A percentile compares a stretch with the other conserved stretches of the same genome.
Evolutionary conservation across 2,888 invertebrate species (phyloP).

Genomic region (Hoplodrina blanda): DNA sequence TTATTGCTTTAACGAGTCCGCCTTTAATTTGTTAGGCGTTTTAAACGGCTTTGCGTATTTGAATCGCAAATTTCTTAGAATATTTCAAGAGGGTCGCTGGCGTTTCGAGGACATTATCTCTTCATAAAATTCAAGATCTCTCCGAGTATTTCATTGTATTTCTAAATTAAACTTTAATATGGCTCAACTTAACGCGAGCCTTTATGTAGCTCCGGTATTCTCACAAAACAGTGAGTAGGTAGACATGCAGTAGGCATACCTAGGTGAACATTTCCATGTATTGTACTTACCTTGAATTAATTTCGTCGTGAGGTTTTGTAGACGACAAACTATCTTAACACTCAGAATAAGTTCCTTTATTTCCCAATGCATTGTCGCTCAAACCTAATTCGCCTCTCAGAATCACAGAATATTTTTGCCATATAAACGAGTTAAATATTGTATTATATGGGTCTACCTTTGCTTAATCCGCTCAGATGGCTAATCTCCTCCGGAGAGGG

Average conservation of each 20-base stretch:
- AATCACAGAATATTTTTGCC: slow-evolving; percentile 44
- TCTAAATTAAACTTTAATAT: slow-evolving; percentile 82
- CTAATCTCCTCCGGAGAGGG: slow-evolving; percentile 66
- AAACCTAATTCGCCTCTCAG: slow-evolving; percentile 19
- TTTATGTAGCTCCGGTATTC: slow-evolving; percentile 62
- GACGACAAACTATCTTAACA: slow-evolving; percentile 27
- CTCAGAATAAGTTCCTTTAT: slow-evolving; percentile 25
- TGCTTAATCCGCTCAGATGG: slow-evolving; percentile 67
- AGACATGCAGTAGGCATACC: slow-evolving; percentile 35
- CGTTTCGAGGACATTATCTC: slow-evolving; percentile 89
- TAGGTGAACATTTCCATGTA: slow-evolving; percentile 26
- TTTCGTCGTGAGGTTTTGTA: slow-evolving; percentile 23
- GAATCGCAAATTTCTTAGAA: slow-evolving; percentile 91
- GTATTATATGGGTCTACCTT: slow-evolving; percentile 60
- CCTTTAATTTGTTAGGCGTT: slow-evolving; percentile 91
- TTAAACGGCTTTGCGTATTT: slow-evolving; percentile 90
- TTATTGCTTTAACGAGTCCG: slow-evolving; percentile 89
- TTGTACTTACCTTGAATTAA: slow-evolving; percentile 38
- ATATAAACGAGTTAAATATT: slow-evolving; percentile 51
- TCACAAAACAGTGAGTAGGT: slow-evolving; percentile 49
- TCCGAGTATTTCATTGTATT: slow-evolving; percentile 86
- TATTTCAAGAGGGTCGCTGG: slow-evolving; percentile 89
- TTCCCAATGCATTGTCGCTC: slow-evolving; percentile 7
- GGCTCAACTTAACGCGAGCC: slow-evolving; percentile 65
- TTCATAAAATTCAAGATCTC: slow-evolving; percentile 90